Evolutionary conservation across 2,113 vertebrate species (phyloP).

Genomic region (Puma concolor): DNA sequence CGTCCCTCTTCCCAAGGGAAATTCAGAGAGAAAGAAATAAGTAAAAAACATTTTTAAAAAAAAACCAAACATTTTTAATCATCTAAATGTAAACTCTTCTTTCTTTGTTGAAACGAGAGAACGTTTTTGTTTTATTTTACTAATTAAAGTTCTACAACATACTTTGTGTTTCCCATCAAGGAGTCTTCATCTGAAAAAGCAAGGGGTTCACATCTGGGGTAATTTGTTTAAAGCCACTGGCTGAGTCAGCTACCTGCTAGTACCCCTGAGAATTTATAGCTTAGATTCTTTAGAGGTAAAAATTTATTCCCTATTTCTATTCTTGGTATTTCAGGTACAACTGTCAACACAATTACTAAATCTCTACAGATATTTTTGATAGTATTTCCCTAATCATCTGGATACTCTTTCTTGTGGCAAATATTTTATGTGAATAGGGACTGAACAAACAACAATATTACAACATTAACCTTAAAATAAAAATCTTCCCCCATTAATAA

Average conservation of each 20-base stretch:
- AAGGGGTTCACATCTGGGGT: constrained; percentile 23
- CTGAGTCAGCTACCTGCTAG: background rate
- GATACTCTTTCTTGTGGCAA: constrained; percentile 23
- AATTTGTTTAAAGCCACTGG: constrained; percentile 41
- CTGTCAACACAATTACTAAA: constrained; percentile 12
- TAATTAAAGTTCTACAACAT: constrained; percentile 43
- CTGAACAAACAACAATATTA: background rate
- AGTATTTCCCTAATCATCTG: constrained; percentile 21
- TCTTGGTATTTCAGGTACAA: background rate
- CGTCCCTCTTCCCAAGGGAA: background rate
- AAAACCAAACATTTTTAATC: background rate
- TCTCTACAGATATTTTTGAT: background rate
- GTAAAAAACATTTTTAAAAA: background rate
- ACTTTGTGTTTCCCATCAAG: background rate
- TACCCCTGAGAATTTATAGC: background rate
- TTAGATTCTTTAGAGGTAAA: constrained; percentile 42
- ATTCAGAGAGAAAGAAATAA: constrained; percentile 17
- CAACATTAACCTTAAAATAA: constrained; percentile 11
- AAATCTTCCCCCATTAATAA: background rate
- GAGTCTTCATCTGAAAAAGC: constrained; percentile 64
- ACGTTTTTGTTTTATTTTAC: constrained; percentile 34
- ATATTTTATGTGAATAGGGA: background rate
- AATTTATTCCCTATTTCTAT: constrained; percentile 1
- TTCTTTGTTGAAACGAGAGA: background rate
- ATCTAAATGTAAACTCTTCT: constrained; percentile 49